Conservation (phyloP, 2,888 invertebrate species). For the Mesorhabditis sp. region DNA sequence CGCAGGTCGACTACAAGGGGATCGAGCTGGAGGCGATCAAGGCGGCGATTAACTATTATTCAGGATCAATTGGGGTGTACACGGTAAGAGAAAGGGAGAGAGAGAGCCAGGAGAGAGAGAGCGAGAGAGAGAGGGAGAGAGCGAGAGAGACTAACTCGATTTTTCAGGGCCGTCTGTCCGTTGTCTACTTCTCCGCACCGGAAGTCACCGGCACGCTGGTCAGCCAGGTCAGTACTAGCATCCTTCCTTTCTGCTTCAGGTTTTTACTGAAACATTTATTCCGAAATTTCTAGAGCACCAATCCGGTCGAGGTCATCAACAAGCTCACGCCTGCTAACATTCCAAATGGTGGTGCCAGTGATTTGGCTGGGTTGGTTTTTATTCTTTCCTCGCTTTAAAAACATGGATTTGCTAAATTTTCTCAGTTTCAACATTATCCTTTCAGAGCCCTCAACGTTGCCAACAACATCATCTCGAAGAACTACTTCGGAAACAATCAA, state of each 20-base stretch:
- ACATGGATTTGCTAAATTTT: not conserved
- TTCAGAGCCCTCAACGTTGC: not conserved
- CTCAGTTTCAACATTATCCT: not conserved
- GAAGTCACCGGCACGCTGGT: not conserved
- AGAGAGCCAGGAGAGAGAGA: no score
- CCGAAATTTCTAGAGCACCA: no score
- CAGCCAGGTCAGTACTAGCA: no score
- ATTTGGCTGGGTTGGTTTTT: not conserved
- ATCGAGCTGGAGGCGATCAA: not conserved
- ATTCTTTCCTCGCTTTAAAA: not conserved
- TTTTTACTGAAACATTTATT: no score
- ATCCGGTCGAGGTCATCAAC: not conserved
- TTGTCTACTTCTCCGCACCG: not conserved
- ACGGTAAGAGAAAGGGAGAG: not conserved
- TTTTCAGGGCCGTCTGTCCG: not conserved
- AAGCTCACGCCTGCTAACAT: not conserved
- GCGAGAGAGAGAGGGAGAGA: no score
- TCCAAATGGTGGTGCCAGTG: conserved; percentile 1
- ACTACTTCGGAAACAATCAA: not conserved
- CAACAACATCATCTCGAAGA: not conserved
- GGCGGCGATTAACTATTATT: not conserved
- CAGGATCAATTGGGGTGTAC: not conserved
- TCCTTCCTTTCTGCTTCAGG: no score
- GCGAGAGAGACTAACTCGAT: not conserved
- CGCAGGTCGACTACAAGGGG: not conserved